Evolutionary conservation across 2,888 invertebrate genomes (phyloP), one percentile per base, ranked within the genome.

Genomic region (Volucella inflata): DNA sequence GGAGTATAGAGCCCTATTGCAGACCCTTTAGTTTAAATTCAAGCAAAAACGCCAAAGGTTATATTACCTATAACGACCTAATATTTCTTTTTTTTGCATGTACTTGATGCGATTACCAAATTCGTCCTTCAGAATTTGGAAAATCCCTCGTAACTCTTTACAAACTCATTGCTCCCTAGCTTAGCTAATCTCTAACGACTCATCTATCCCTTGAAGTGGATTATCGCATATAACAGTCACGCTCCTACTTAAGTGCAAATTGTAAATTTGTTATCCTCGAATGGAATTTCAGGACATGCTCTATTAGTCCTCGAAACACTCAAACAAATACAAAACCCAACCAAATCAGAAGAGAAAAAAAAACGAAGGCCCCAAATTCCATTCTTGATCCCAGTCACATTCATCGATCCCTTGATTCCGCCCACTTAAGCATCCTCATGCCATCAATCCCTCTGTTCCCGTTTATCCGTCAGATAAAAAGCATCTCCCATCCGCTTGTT

Each of bases 161-260:
- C 50, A 8, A 48, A 10, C 11, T 10, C 48, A 46, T 30, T n/a
- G 9, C 8, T 0, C n/a, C 4, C 0, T 8, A 14, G 2, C 42
- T 10, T 4, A 2, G 4, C 48, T 12, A 59, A 75, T 64, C 59
- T 59, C n/a, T 46, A 62, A 42, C 62, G 55, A 17, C 62, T 57
- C 42, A 60, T 53, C 60, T n/a, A 42, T 60, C 14, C 21, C 53
- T 77, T 50, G 60, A 72, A 72, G 40, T 55, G 65, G 30, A 70
- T 67, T 65, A 53, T 64, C 53, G 80, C 80, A 76, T 79, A 79
- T 10, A 53, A 10, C 79, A 84, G 79, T 75, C 79, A 84, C 79
- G 79, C 75, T 65, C 36, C 46, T 30, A 36, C 70, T 55, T 68
- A 44, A 79, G 75, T 75, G 84, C 70, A 84, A 84, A 84, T 84